Percentiles rank a stretch among this genome's conserved stretches.
Conservation (phyloP, 2,797 vertebrate species). For the Atherinosoma microstoma region DNA sequence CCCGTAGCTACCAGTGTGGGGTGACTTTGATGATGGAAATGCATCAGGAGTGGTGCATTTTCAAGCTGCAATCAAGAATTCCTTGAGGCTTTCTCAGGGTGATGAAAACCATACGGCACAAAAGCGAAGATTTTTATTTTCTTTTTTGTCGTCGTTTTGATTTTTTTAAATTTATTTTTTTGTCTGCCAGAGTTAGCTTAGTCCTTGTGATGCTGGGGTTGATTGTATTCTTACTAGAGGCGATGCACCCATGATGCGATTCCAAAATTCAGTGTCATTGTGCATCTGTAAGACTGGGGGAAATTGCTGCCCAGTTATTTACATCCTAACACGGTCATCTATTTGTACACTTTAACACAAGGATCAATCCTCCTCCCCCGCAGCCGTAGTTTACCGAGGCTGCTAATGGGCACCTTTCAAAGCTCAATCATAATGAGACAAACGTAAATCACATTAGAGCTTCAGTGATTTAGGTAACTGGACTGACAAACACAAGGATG, state of each 20-base stretch:
- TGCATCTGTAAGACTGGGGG: constrained; percentile 28
- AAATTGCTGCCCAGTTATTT: constrained; percentile 64
- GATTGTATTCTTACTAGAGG: constrained; percentile 71
- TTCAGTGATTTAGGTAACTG: constrained; percentile 70
- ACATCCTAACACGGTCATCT: constrained; percentile 63
- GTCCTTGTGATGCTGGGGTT: constrained; percentile 52
- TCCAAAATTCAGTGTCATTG: constrained; percentile 26
- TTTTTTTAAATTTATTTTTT: background rate
- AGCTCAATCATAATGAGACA: constrained; percentile 80
- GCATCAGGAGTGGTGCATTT: background rate
- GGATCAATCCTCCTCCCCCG: constrained; percentile 77
- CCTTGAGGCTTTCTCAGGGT: too few species aligned
- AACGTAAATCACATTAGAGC: constrained; percentile 76
- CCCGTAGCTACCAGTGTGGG: background rate
- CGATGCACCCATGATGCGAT: constrained; percentile 38
- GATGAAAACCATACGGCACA: too few species aligned
- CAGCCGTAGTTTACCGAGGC: constrained; percentile 73
- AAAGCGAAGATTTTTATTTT: background rate
- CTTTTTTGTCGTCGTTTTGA: background rate
- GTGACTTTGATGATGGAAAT: constrained; percentile 20
- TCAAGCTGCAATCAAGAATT: background rate
- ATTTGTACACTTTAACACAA: constrained; percentile 76
- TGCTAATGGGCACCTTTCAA: constrained; percentile 79
- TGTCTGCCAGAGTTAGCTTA: constrained; percentile 32
- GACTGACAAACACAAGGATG: constrained; percentile 76